Base-by-base conservation (phyloP, 2,113 vertebrate genomes). In the Peucedramus taeniatus region DNA sequence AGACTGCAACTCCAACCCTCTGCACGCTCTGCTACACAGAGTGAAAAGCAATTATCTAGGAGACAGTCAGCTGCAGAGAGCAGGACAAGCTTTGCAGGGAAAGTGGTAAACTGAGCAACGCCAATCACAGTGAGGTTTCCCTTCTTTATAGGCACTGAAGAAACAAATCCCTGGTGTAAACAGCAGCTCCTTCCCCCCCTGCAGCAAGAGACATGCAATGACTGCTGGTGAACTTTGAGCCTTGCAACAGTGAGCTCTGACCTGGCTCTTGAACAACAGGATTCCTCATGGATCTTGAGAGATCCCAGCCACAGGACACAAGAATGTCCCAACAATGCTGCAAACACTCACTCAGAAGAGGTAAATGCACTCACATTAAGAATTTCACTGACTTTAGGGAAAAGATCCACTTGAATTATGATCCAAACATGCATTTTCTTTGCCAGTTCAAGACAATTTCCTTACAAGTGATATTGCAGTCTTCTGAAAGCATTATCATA, bases 181-280 rank as follows among this genome's bases (percentile, higher is more conserved):
- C 9, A 66, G 50, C 51, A 59, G 44, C 33, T 63, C 11, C 47
- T 24, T 79, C 13, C 40, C 15, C 28, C 64, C 44, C 1, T 22
- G 8, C 45, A 80, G 42, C 13, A 45, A 70, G 15, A 0, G 0
- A 30, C 15, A 31, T 5, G 19, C 15, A 39, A 3, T 2, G 17
- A 78, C 47, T 6, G 5, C 45, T 63, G 42, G 28, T 13, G 68
- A 76, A 72, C 42, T 33, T 6, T 3, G 28, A 66, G 50, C 47
- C 84, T 51, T 42, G 37, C 9, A 40, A 61, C 28, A 50, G 18
- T 2, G 18, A 78, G 28, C 13, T 74, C 64, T 57, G 22, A 60
- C 39, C 47, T 15, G 7, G 53, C 37, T 57, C 56, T 42, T 53
- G 33, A 17, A 45, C 56, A 78, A 5, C 15, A 21, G 1, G 15